Percentiles rank a stretch among this genome's conserved stretches.
These are phyloP conservation scores for Eutrigla gurnardus DNA, from an alignment of 2,797 vertebrate species.

Conservation along the genomic window DNA sequence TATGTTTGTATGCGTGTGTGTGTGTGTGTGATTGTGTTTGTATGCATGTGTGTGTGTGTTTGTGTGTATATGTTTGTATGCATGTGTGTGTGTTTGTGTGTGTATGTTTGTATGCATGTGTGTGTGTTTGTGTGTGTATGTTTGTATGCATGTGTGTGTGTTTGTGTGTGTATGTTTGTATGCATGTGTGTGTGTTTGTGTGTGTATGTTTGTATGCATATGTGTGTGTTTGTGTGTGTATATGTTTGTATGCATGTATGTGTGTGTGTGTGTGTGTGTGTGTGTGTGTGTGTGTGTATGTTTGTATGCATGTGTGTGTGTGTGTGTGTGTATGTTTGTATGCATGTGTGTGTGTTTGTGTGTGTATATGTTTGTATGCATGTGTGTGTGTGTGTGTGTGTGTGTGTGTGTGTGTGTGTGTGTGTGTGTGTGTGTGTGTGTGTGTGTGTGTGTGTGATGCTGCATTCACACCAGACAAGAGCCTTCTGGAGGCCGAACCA, in stretches of 20 bases:
- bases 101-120: not conserved
- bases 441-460: too few species aligned
- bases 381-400: constrained; percentile 1
- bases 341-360: not conserved
- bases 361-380: not conserved
- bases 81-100: too few species aligned
- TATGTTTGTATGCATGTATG: not conserved
- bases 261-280: too few species aligned
- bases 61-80: too few species aligned
- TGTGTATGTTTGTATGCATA: not conserved
- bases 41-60: not conserved
- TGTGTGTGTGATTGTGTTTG: not conserved
- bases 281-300: not conserved
- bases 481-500: too few species aligned
- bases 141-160: not conserved
- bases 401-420: not conserved
- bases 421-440: too few species aligned
- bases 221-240: not conserved
- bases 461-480: too few species aligned
- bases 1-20: too few species aligned
- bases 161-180: too few species aligned
- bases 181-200: not conserved
- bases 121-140: not conserved
- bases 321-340: not conserved
- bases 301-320: not conserved